phyloP scores from a whole-genome alignment of 2,888 invertebrate species.

The Cataglyphis cursor region DNA sequence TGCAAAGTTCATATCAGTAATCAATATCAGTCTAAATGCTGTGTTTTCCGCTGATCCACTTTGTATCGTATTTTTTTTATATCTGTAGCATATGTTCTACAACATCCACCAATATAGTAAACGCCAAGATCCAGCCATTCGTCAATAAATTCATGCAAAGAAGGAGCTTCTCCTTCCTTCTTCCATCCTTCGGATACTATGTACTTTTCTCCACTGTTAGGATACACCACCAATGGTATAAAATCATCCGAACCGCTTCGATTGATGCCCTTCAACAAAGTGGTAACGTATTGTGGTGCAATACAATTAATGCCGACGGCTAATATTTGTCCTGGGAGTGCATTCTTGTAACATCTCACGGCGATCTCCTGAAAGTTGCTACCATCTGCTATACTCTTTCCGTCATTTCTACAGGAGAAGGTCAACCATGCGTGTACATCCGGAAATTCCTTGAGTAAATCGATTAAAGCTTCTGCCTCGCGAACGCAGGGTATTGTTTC shows the following conservation, averaged over 20 bases:
- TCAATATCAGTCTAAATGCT: slow-evolving; percentile 5
- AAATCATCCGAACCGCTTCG: slow-evolving; percentile 88
- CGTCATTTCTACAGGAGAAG: slow-evolving; percentile 93
- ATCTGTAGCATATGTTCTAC: slow-evolving; percentile 94
- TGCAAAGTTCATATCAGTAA: neutral
- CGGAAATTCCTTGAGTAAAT: slow-evolving; percentile 93
- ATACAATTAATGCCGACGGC: slow-evolving; percentile 93
- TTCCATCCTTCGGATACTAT: slow-evolving; percentile 89
- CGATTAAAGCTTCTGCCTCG: slow-evolving; percentile 94
- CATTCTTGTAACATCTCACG: slow-evolving; percentile 89
- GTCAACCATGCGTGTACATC: slow-evolving; percentile 94
- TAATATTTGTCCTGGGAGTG: slow-evolving; percentile 84
- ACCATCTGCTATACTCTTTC: slow-evolving; percentile 91
- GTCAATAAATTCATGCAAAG: slow-evolving; percentile 91
- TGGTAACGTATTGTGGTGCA: slow-evolving; percentile 89
- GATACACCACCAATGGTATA: slow-evolving; percentile 91
- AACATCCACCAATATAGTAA: slow-evolving; percentile 96
- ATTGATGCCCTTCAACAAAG: slow-evolving; percentile 89
- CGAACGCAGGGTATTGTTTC: slow-evolving; percentile 96
- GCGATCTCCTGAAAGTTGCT: slow-evolving; percentile 93
- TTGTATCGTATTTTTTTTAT: slow-evolving; percentile 78
- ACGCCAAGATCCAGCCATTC: slow-evolving; percentile 95
- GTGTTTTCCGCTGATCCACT: slow-evolving; percentile 53
- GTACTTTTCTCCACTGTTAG: slow-evolving; percentile 96
- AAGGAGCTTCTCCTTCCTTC: slow-evolving; percentile 89